Evolutionary conservation across 2,888 invertebrate genomes (phyloP), one percentile per base, ranked within the genome.

Genomic region (Masnerella sp.): DNA sequence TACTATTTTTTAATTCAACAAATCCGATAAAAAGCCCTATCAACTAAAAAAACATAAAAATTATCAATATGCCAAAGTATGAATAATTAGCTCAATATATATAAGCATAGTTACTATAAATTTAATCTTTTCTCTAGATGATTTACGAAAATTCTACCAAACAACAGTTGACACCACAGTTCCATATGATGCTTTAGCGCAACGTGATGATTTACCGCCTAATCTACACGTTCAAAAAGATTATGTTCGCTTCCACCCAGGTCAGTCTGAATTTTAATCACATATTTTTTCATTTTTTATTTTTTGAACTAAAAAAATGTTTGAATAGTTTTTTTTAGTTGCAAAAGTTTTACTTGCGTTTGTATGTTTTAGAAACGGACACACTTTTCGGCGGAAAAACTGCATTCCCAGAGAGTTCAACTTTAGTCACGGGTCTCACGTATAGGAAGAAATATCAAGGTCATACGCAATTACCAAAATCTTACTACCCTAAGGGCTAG

Each of bases 181-280:
- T 14, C 96, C 96, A 11, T 91, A 92, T 81, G 96, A 96, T 78
- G 90, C 90, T 25, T 84, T 96, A 80, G 91, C 90, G 72, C 90
- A 88, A 68, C 90, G 91, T 83, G 7, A 45, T 0, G 92, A 96
- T 22, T 88, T 98, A 51, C 97, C 98, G 0, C 92, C 93, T 81
- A 98, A 98, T 89, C 88, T 98, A 18, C 93, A 97, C 85, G 90
- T 98, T 2, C 93, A 95, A 83, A 89, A 91, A 68, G 93, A 97
- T 43, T 94, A 95, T 85, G 85, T 93, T 38, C 89, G 96, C 62
- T 98, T 96, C 87, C 91, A 96, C 88, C 95, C 96, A 77, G 93
- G 94, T 93, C 79, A 1, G 32, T 32, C 1, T 7, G 22, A 22
- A 7, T 7, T 7, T 22, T 7, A 7, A 22, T 22, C 22, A 22